These are phyloP conservation scores for Nycteola revayana DNA, from an alignment of 2,888 invertebrate species.

Conservation along the genomic window DNA sequence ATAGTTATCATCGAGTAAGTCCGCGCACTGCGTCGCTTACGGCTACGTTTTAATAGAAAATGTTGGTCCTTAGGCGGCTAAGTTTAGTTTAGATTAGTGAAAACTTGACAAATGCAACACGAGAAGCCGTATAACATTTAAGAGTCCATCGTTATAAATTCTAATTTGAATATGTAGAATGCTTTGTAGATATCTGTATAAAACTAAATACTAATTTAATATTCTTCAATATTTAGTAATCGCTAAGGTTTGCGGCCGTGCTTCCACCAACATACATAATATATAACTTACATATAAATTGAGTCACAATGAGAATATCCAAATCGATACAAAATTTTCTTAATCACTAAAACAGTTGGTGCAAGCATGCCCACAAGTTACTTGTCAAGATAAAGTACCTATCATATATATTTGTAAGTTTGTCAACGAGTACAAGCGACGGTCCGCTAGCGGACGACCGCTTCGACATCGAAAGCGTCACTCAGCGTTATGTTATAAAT, in stretches of 20 bases:
- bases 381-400: slow-evolving; percentile 45
- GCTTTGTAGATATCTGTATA: slow-evolving; percentile 49
- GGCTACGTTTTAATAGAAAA: slow-evolving; percentile 20
- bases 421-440: slow-evolving; percentile 50
- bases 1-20: too few relatives aligned
- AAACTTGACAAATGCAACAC: slow-evolving; percentile 19
- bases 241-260: slow-evolving; percentile 40
- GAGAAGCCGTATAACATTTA: slow-evolving; percentile 18
- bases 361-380: slow-evolving; percentile 46
- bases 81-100: slow-evolving; percentile 21
- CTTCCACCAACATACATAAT: slow-evolving; percentile 45
- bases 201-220: slow-evolving; percentile 58
- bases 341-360: slow-evolving; percentile 36
- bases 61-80: slow-evolving; percentile 37
- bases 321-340: slow-evolving; percentile 37
- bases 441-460: slow-evolving; percentile 47
- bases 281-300: slow-evolving; percentile 37
- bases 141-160: slow-evolving; percentile 24
- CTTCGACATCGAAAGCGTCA: slow-evolving; percentile 61
- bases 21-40: too few relatives aligned
- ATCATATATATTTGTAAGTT: slow-evolving; percentile 39
- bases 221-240: slow-evolving; percentile 40
- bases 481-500: slow-evolving; percentile 1
- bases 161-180: slow-evolving; percentile 48
- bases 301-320: slow-evolving; percentile 38